Evolutionary conservation across 2,888 invertebrate species (phyloP), one percentile per base, ranked within the genome.

Genomic region (Hydriomena furcata): DNA sequence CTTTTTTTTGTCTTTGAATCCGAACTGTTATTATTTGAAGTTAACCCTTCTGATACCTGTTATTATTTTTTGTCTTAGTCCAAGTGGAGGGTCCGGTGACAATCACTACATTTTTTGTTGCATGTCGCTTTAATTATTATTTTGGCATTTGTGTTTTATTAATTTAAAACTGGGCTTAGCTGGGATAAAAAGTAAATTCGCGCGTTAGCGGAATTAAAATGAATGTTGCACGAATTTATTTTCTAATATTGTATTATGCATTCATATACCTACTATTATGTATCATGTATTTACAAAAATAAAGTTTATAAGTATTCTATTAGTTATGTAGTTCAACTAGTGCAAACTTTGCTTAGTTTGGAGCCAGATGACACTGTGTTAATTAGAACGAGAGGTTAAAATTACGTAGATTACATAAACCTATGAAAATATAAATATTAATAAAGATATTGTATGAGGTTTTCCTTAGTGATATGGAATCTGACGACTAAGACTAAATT

Each of bases 31-130:
- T 76, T 74, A 71, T 70, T 60, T 60, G 59, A 61, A 67, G 65
- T 60, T 68, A 77, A 84, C 84, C 88, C 89, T 88, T 84, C 82
- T 74, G 74, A 76, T 87, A 87, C 88, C 88, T 88, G 88, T 79
- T 77, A 73, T 79, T 73, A 53, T 59, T 58, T 61, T 61, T 61
- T 52, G 57, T 79, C 76, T 71, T 65, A 55, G 58, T 65, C 55
- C 55, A 59, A 62, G 60, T 53, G 61, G 68, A 73, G 79, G 84
- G 80, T 77, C 82, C 78, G 73, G 71, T 76, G 58, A 79, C 84
- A 82, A 80, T 81, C 76, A 71, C 71, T 65, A 75, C 79, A 71
- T 61, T 72, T 73, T 77, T 76, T 76, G 64, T 54, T 37, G 40
- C 38, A 50, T 55, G 50, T 55, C 55, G 49, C 61, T 66, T 76